A percentile compares a stretch with the other conserved stretches of the same genome.
These are phyloP conservation scores for Momotus momota DNA, from an alignment of 2,797 vertebrate genomes.

Conservation along the genomic window DNA sequence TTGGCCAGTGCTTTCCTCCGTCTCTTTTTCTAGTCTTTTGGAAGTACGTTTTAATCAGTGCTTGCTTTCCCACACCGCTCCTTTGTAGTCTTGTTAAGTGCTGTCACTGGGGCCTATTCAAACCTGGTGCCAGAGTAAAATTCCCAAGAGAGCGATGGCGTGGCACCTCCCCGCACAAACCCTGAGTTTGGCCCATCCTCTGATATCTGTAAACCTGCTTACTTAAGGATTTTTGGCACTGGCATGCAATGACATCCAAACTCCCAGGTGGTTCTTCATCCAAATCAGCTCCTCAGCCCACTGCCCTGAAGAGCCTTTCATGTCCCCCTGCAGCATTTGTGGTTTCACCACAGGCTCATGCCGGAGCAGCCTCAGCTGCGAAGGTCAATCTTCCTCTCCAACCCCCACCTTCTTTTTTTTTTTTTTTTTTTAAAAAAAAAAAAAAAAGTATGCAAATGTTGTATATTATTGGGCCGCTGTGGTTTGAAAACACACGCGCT, in stretches of 20 bases:
- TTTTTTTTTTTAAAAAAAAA: too few relatives aligned
- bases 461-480: slow-evolving; percentile 55
- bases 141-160: not conserved
- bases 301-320: not conserved
- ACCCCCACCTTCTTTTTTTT: not conserved
- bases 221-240: not conserved
- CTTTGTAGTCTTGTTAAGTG: slow-evolving; percentile 39
- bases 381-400: slow-evolving; percentile 37
- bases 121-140: not conserved
- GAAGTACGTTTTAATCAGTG: slow-evolving; percentile 53
- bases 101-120: slow-evolving; percentile 1
- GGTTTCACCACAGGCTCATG: not conserved
- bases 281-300: not conserved
- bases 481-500: slow-evolving; percentile 56
- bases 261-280: not conserved
- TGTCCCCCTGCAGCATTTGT: not conserved
- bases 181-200: not conserved
- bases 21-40: slow-evolving; percentile 33
- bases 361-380: not conserved
- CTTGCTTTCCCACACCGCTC: slow-evolving; percentile 47
- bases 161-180: not conserved
- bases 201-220: not conserved
- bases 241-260: not conserved
- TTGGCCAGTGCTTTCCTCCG: slow-evolving; percentile 6
- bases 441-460: slow-evolving; percentile 47